Percentiles rank a stretch among this genome's conserved stretches.
These are phyloP conservation scores for Muscidifurax raptorellus DNA, from an alignment of 1,140 invertebrate species.

Conservation along the genomic window DNA sequence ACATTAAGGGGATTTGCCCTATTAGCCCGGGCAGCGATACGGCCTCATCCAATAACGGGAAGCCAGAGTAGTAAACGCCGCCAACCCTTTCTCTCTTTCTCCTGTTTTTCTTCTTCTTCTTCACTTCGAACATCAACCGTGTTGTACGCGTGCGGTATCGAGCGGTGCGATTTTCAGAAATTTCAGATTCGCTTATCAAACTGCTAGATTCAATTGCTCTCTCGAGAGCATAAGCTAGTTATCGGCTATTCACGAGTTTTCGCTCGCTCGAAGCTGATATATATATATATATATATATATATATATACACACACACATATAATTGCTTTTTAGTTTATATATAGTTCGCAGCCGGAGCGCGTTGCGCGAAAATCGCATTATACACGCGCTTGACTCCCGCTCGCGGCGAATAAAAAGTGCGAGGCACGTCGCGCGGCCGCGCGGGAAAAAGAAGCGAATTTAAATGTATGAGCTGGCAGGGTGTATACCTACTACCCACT, in stretches of 20 bases:
- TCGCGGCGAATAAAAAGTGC: neutral
- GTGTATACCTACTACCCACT: too few species aligned
- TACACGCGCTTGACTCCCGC: neutral
- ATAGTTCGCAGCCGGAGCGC: neutral
- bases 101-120: neutral
- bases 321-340: neutral
- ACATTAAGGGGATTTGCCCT: slow-evolving; percentile 45
- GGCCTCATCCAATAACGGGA: slow-evolving; percentile 49
- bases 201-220: neutral
- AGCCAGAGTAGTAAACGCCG: slow-evolving; percentile 22
- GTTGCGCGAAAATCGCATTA: neutral
- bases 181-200: neutral
- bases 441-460: neutral
- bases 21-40: slow-evolving; percentile 41
- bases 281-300: too few species aligned
- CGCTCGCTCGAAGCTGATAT: neutral
- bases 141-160: neutral
- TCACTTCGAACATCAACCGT: neutral
- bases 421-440: neutral
- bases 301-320: too few species aligned
- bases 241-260: neutral
- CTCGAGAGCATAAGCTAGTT: neutral
- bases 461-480: too few species aligned
- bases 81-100: neutral
- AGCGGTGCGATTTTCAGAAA: neutral